These are phyloP conservation scores for Lottia scabra DNA, from an alignment of 2,888 invertebrate genomes.

Conservation along the genomic window DNA sequence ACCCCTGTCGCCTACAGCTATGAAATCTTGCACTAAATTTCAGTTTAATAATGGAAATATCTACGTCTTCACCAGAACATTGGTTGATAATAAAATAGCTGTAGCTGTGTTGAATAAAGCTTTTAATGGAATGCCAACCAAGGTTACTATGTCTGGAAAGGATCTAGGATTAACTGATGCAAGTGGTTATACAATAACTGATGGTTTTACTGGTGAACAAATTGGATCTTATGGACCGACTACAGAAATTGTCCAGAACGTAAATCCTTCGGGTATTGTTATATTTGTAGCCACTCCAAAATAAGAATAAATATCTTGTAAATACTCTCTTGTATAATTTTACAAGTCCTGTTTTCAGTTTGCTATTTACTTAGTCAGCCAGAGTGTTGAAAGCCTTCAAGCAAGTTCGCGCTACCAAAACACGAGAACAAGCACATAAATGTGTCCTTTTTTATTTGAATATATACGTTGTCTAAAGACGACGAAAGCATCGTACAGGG, in stretches of 20 bases:
- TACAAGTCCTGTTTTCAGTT: no score
- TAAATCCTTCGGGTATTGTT: background rate
- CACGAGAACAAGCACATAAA: no score
- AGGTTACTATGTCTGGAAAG: constrained; percentile 27
- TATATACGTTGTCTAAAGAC: no score
- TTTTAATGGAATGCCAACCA: constrained; percentile 36
- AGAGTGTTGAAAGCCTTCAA: no score
- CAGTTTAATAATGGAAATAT: background rate
- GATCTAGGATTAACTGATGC: constrained; percentile 34
- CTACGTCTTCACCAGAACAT: background rate
- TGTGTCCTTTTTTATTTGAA: no score
- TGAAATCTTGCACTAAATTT: background rate
- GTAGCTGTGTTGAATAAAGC: constrained; percentile 44
- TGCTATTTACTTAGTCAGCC: no score
- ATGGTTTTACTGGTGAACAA: constrained; percentile 38
- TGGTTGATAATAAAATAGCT: constrained; percentile 23
- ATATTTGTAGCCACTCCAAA: background rate
- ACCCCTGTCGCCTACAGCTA: no score
- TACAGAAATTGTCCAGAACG: background rate
- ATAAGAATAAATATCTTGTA: background rate
- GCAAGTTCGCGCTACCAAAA: no score
- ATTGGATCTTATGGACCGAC: constrained; percentile 26
- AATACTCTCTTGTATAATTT: no score
- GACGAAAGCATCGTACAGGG: no score
- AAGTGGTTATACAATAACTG: constrained; percentile 41